Evolutionary conservation across 2,113 vertebrate genomes (phyloP).

Genomic region (human (Homo sapiens)): GRCh38 chr4:58734001-58734500

Average conservation of each 20-base stretch:
- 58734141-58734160: too few relatives aligned
- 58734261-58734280: background rate
- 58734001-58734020: background rate
- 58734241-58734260: background rate
- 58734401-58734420: background rate
- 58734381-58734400: background rate
- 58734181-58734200: background rate
- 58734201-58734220: background rate
- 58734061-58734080: background rate
- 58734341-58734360: background rate
- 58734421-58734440: background rate
- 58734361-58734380: background rate
- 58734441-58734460: fast-evolving
- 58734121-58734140: background rate
- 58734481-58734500: background rate
- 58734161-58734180: background rate
- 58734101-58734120: background rate
- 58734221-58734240: background rate
- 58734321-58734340: background rate
- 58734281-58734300: fast-evolving
- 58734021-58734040: background rate
- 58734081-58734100: background rate
- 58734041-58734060: background rate
- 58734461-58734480: background rate
- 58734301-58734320: background rate